Conservation (phyloP, 2,888 invertebrate genomes). For the Hedychridium roseum region DNA sequence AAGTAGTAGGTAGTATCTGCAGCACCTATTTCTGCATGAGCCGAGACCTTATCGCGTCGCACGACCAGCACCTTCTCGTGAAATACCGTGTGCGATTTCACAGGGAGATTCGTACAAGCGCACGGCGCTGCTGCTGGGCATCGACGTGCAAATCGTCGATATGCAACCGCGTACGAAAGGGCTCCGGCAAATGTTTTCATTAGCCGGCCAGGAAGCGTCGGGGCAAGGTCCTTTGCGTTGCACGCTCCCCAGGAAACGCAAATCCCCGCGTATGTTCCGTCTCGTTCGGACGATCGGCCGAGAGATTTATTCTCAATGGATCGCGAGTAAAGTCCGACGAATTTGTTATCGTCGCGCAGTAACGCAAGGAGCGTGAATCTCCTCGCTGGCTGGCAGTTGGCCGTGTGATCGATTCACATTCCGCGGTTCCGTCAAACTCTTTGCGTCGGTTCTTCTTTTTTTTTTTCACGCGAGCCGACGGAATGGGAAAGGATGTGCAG, state of each 20-base stretch:
- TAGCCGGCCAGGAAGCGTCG: too few species aligned
- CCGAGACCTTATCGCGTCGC: slow-evolving; percentile 13
- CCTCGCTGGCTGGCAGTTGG: too few species aligned
- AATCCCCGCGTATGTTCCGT: not conserved
- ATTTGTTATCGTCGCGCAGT: too few species aligned
- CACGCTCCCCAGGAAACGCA: not conserved
- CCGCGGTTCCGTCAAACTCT: too few species aligned
- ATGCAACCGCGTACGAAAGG: slow-evolving; percentile 9
- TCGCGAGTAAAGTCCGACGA: too few species aligned
- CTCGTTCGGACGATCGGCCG: not conserved
- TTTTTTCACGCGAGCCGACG: too few species aligned
- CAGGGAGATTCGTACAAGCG: slow-evolving; percentile 16
- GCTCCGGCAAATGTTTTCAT: slow-evolving; percentile 3
- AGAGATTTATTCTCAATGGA: too few species aligned
- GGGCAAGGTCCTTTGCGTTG: too few species aligned
- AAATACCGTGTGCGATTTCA: slow-evolving; percentile 10
- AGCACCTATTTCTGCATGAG: slow-evolving; percentile 14
- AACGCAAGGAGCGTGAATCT: too few species aligned
- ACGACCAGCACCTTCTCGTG: not conserved
- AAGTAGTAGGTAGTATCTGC: slow-evolving; percentile 25
- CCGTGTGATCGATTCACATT: too few species aligned
- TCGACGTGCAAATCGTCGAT: slow-evolving; percentile 23
- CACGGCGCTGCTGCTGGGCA: slow-evolving; percentile 18
- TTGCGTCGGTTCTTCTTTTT: too few species aligned
- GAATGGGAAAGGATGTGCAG: too few species aligned